phyloP scores from a whole-genome alignment of 1,140 invertebrate species.

The Leguminivora glycinivorella region DNA sequence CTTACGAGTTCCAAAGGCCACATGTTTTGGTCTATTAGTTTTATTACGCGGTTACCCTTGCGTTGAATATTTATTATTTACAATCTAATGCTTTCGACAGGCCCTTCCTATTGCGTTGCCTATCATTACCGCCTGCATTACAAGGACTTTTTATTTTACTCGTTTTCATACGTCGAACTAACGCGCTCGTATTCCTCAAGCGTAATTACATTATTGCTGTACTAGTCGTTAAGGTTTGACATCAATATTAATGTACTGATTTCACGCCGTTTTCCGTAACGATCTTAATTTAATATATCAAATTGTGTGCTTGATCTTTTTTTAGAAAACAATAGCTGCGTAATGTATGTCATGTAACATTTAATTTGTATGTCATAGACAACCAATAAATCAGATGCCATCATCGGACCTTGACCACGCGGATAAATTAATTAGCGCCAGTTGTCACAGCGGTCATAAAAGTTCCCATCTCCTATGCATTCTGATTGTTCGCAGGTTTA shows the following conservation, averaged over 20 bases:
- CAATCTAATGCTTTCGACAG: constrained; percentile 41
- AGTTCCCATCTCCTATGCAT: constrained; percentile 48
- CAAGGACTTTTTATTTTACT: constrained; percentile 20
- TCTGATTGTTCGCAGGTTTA: constrained; percentile 63
- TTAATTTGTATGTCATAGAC: neutral
- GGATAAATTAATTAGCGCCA: constrained; percentile 58
- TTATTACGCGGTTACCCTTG: constrained; percentile 74
- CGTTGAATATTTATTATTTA: constrained; percentile 52
- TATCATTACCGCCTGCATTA: constrained; percentile 17
- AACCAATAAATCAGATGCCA: constrained; percentile 30
- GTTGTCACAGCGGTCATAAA: constrained; percentile 47
- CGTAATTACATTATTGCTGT: neutral
- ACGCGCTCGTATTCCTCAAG: constrained; percentile 7
- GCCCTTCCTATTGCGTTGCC: constrained; percentile 40
- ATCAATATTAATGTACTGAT: constrained; percentile 20
- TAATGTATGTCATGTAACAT: too few relatives aligned
- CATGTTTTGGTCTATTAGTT: constrained; percentile 65
- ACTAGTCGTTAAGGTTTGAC: neutral
- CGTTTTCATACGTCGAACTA: constrained; percentile 23
- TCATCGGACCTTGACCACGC: constrained; percentile 52
- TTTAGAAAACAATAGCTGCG: neutral
- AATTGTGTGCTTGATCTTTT: neutral
- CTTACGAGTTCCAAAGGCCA: constrained; percentile 60
- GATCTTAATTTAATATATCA: neutral
- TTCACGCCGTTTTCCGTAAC: neutral